Percentiles rank a stretch among this genome's conserved stretches.
Evolutionary conservation across 2,113 vertebrate species (phyloP).

Genomic region (Leptobrachium ailaonicum): DNA sequence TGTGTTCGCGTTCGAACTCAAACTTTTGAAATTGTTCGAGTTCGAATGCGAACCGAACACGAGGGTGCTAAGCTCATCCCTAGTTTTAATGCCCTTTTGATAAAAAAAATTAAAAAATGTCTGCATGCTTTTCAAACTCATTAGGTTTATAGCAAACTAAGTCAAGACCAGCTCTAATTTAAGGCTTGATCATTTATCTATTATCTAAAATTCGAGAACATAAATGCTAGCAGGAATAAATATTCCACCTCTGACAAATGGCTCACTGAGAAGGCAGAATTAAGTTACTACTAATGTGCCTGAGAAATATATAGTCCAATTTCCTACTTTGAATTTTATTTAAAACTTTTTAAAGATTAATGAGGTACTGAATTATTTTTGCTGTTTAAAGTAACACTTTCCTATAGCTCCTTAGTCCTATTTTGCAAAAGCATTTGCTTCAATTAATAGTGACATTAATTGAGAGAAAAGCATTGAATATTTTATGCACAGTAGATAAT

Average conservation of each 20-base stretch:
- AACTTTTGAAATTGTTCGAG: too few relatives aligned
- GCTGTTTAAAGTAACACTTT: conserved; percentile 48
- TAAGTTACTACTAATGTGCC: conserved; percentile 43
- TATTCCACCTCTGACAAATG: conserved; percentile 34
- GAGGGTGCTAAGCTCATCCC: too few relatives aligned
- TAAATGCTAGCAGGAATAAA: conserved; percentile 28
- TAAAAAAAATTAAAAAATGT: not conserved
- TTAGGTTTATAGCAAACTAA: not conserved
- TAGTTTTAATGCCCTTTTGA: not conserved
- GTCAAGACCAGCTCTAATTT: conserved; percentile 15
- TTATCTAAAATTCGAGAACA: conserved; percentile 33
- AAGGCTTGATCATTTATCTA: conserved; percentile 33
- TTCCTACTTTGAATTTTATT: conserved; percentile 44
- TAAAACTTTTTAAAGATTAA: conserved; percentile 43
- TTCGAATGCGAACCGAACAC: too few relatives aligned
- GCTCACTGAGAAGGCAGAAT: conserved; percentile 31
- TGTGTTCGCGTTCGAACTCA: too few relatives aligned
- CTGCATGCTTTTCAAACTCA: not conserved
- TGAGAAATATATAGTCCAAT: conserved; percentile 42
- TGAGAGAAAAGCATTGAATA: conserved; percentile 40
- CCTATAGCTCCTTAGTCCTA: conserved; percentile 38
- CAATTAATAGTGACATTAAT: conserved; percentile 47
- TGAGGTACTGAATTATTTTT: conserved; percentile 40
- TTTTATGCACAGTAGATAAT: conserved; percentile 46
- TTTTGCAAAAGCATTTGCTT: conserved; percentile 38